phyloP scores from a whole-genome alignment of 2,797 vertebrate genomes.

The Gila robusta region DNA sequence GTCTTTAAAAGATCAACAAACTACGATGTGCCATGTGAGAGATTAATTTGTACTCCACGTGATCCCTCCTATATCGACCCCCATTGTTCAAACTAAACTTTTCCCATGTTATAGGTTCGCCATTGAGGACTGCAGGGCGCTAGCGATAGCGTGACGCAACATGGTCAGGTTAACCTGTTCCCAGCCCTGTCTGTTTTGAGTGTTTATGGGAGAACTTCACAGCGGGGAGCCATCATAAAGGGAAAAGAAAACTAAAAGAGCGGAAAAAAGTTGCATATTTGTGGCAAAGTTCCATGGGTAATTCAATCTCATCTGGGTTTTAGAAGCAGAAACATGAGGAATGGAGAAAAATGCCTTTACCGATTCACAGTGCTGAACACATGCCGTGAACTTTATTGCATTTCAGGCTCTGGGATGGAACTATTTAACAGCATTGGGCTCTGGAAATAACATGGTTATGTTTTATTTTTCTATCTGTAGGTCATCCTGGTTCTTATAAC shows the following conservation, averaged over 20 bases:
- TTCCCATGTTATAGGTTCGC: background rate
- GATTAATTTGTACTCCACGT: constrained; percentile 3
- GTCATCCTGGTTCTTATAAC: constrained; percentile 51
- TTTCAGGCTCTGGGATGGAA: constrained; percentile 61
- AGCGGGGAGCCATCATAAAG: constrained; percentile 51
- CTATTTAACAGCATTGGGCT: constrained; percentile 55
- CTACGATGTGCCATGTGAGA: background rate
- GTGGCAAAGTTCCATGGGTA: constrained; percentile 54
- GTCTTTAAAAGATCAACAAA: constrained; percentile 32
- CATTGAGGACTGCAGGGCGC: background rate
- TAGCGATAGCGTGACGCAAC: background rate
- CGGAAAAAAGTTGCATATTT: constrained; percentile 33
- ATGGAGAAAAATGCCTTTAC: constrained; percentile 38
- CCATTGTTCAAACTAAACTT: constrained; percentile 8
- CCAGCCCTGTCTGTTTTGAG: constrained; percentile 27
- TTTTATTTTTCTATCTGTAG: constrained; percentile 54
- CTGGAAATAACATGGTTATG: constrained; percentile 56
- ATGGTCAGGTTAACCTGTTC: constrained; percentile 49
- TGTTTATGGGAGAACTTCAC: constrained; percentile 54
- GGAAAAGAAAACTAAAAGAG: constrained; percentile 42
- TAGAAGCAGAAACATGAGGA: constrained; percentile 44
- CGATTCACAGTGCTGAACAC: constrained; percentile 42
- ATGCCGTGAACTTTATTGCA: constrained; percentile 63
- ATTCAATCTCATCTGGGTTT: constrained; percentile 57
- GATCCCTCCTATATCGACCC: background rate